These are phyloP conservation scores for Enteromius paludinosus DNA, from an alignment of 2,797 vertebrate genomes.

Conservation along the genomic window DNA sequence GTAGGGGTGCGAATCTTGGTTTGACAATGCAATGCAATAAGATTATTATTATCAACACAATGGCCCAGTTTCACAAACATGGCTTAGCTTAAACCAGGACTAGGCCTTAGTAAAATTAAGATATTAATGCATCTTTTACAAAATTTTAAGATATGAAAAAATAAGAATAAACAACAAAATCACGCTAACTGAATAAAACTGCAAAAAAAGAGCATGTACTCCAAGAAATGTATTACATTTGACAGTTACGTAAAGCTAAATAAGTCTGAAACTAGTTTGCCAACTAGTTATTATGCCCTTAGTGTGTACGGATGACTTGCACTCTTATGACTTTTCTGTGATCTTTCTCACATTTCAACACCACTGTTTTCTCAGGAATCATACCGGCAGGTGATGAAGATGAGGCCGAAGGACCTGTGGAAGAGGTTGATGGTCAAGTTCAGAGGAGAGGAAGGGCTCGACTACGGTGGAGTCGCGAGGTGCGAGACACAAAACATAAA, in stretches of 20 bases:
- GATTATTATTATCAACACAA: no score
- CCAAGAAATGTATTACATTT: background rate
- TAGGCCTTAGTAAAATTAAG: no score
- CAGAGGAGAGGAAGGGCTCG: slow-evolving; percentile 95
- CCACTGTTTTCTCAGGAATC: slow-evolving; percentile 82
- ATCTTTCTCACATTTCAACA: background rate
- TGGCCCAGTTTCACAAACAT: no score
- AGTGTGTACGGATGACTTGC: background rate
- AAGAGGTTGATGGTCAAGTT: slow-evolving; percentile 99
- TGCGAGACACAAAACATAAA: slow-evolving; percentile 62
- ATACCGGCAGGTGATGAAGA: slow-evolving; percentile 98
- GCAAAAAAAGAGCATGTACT: background rate
- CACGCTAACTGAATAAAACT: background rate
- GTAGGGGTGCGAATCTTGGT: no score
- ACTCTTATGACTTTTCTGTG: background rate
- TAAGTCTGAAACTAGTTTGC: background rate
- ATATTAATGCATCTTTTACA: no score
- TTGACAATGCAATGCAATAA: no score
- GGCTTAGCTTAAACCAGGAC: no score
- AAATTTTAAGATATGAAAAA: no score
- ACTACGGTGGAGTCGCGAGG: slow-evolving; percentile 97
- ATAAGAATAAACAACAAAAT: background rate
- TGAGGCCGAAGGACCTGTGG: slow-evolving; percentile 98
- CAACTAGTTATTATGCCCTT: background rate
- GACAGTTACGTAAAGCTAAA: background rate